Evolutionary conservation across 2,113 vertebrate species (phyloP).

Genomic region (Oncorhynchus clarkii): DNA sequence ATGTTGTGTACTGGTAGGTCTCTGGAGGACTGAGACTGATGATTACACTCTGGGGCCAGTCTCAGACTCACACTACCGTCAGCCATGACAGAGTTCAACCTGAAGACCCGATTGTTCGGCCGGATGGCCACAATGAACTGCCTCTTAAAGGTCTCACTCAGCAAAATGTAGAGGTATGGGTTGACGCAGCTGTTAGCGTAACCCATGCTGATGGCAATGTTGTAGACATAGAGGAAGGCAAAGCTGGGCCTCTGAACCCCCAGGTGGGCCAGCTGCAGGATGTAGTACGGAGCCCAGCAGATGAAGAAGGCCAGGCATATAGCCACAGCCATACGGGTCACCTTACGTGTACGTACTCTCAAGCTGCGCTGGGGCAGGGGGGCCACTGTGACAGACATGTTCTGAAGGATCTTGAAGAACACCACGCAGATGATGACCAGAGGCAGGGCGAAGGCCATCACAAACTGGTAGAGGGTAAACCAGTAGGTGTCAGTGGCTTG

Average conservation of each 20-base stretch:
- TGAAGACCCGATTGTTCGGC: constrained; percentile 52
- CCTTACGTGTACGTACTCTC: constrained; percentile 74
- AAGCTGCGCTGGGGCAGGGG: constrained; percentile 78
- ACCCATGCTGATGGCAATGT: constrained; percentile 76
- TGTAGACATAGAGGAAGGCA: constrained; percentile 69
- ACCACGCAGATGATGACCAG: constrained; percentile 77
- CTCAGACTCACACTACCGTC: constrained; percentile 70
- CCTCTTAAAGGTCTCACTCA: constrained; percentile 72
- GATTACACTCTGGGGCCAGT: constrained; percentile 68
- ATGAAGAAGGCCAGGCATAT: constrained; percentile 83
- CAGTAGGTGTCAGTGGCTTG: constrained; percentile 77
- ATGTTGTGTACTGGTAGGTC: constrained; percentile 39
- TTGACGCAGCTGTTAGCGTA: constrained; percentile 78
- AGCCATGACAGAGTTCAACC: constrained; percentile 56
- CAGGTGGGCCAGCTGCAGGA: constrained; percentile 73
- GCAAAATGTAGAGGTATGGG: constrained; percentile 71
- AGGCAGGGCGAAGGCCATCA: constrained; percentile 81
- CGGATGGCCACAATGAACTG: constrained; percentile 55
- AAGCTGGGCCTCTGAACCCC: constrained; percentile 65
- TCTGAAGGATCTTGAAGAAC: constrained; percentile 84
- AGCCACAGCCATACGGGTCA: constrained; percentile 84
- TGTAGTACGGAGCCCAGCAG: constrained; percentile 82
- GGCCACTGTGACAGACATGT: constrained; percentile 80
- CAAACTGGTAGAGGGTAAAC: constrained; percentile 87
- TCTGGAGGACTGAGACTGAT: constrained; percentile 60